Base-by-base conservation (phyloP, 2,113 vertebrate genomes). In the Paramormyrops kingsleyae region DNA sequence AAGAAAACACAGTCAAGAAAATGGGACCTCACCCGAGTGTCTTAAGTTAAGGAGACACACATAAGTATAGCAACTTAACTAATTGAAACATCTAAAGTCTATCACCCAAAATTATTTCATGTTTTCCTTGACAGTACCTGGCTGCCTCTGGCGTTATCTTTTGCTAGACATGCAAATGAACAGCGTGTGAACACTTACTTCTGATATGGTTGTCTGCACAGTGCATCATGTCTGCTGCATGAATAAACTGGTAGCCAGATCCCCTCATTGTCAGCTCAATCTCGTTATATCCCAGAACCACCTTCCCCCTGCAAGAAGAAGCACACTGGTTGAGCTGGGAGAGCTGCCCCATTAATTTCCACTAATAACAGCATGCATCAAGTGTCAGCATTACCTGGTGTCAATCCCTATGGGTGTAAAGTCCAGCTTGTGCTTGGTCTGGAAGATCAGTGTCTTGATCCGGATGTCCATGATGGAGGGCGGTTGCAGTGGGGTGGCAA, bases 231-330 rank as follows among this genome's bases (percentile, higher is more conserved):
- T 97, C 97, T 0, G 95, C 96, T 0, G 92, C 93, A 0, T 97
- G 97, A 92, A 97, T 93, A 90, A 97, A 97, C 91, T 97, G 97
- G 92, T 97, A 97, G 0, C 96, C 96, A 0, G 97, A 97, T 0
- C 96, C 96, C 21, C 52, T 94, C 90, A 93, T 94, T 53, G 94
- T 95, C 84, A 97, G 92, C 39, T 97, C 97, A 0, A 31, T 89
- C 87, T 97, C 97, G 0, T 94, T 95, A 87, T 97, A 97, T 5
- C 97, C 97, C 93, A 97, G 93, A 59, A 96, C 89, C 2, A 95
- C 90, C 91, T 92, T 95, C 86, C 95, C 95, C 89, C 95, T 96
- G 91, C 46, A 74, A 90, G 24, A 24, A 24, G 44, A 84, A n/a
- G 42, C 44, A 84, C 83, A 84, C n/a, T 12, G 47, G 19, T 4